Evolutionary conservation across 2,797 vertebrate species (phyloP), one percentile per base, ranked within the genome.

Genomic region (Molossus molossus): DNA sequence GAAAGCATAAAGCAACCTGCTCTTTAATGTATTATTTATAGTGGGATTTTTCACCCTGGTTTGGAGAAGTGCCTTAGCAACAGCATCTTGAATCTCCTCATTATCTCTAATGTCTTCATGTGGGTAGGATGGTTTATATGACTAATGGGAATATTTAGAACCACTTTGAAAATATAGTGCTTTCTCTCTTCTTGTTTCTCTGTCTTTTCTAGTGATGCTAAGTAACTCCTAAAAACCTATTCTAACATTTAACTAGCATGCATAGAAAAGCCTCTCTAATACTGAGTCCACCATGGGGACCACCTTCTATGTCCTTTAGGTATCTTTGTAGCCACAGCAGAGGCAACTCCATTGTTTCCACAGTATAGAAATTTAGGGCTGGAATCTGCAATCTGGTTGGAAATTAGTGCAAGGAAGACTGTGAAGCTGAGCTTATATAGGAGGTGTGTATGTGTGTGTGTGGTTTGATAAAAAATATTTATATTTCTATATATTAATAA

Each of bases 1-100:
- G 57, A 60, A 94, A 85, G 87, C 65, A 83, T 40, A 91, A 55
- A 92, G 92, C 50, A 72, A 33, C 33, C 15, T 67, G 70, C 50
- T 81, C 76, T 96, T 72, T 91, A 83, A 94, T 94, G 90, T 87
- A 81, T 90, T 92, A 90, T 90, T 89, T 93, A 75, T 11, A 70
- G 69, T 82, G n/a, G 11, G 37, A 65, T 92, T 96, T 96, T 92
- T 82, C 72, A 87, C 25, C 25, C 58, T 58, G 20, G 18, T 37
- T 83, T 89, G 83, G 18, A 94, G 65, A 89, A 69, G 33, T 64
- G 40, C 64, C 53, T 95, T 77, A 82, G 94, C 89, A 91, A 85
- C 57, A 40, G 50, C 29, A 67, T 83, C 65, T 55, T 91, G 20
- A 87, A 81, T 12, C 15, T 84, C 65, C 75, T 96, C 81, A 62